phyloP scores from a whole-genome alignment of 2,888 invertebrate genomes.

The Drosophila crucigera region DNA sequence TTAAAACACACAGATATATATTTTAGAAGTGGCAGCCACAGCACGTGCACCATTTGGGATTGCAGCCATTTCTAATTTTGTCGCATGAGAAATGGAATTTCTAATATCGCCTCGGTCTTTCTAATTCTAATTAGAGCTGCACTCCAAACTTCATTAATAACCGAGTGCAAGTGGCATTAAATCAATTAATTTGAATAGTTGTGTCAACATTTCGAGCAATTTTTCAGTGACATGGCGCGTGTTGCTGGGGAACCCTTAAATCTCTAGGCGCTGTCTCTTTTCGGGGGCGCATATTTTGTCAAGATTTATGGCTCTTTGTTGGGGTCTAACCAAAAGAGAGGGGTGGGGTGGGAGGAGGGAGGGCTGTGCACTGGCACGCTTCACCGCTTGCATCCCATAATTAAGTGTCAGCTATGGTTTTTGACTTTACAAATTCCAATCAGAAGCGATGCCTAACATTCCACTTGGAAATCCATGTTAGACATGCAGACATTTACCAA shows the following conservation, averaged over 20 bases:
- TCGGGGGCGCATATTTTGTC: constrained; percentile 21
- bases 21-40: constrained; percentile 8
- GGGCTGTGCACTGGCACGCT: constrained; percentile 57
- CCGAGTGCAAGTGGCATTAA: constrained; percentile 67
- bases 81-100: constrained; percentile 63
- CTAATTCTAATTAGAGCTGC: constrained; percentile 73
- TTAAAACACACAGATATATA: constrained; percentile 64
- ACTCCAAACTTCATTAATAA: constrained; percentile 76
- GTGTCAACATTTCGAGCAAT: constrained; percentile 74
- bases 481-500: constrained; percentile 37
- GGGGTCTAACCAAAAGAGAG: constrained; percentile 9
- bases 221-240: constrained; percentile 69
- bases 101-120: constrained; percentile 34
- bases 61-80: constrained; percentile 55
- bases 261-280: constrained; percentile 18
- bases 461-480: constrained; percentile 38
- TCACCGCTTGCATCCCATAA: constrained; percentile 71
- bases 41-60: constrained; percentile 27
- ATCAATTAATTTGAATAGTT: constrained; percentile 81
- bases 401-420: constrained; percentile 80
- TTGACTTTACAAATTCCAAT: constrained; percentile 81
- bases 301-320: constrained; percentile 60
- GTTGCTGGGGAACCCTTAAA: constrained; percentile 52
- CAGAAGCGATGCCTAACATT: constrained; percentile 50
- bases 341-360: constrained; percentile 4